Conservation (phyloP, 1,140 invertebrate species). For the Reticulitermes speratus region DNA sequence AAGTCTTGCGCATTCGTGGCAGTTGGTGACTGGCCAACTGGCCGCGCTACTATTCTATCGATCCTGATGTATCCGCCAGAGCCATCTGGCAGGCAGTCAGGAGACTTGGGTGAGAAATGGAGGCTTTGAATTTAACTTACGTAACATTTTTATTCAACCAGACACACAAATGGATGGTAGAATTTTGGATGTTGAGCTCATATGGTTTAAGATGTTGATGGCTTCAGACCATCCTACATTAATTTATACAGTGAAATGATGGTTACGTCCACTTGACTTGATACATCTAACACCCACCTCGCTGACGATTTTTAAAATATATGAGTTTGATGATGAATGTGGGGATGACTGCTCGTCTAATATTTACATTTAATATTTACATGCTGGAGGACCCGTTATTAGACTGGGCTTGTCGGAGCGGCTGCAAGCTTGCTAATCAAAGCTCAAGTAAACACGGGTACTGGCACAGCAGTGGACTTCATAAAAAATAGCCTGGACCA, state of each 20-base stretch:
- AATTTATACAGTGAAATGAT: background rate
- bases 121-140: no score
- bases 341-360: background rate
- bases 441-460: background rate
- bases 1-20: no score
- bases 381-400: background rate
- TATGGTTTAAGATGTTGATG: no score
- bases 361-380: constrained; percentile 20
- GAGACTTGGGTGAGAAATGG: no score
- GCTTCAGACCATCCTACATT: background rate
- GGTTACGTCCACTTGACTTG: background rate
- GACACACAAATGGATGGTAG: no score
- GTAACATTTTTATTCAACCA: no score
- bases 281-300: background rate
- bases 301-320: background rate
- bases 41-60: no score
- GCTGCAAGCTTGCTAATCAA: constrained; percentile 3
- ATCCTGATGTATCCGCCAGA: no score
- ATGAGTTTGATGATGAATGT: background rate
- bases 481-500: background rate
- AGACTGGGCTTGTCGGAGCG: background rate
- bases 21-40: no score
- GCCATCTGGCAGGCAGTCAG: no score
- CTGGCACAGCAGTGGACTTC: background rate
- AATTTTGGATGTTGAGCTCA: no score